Conservation (phyloP, 2,113 vertebrate genomes). For the Uria lomvia region DNA sequence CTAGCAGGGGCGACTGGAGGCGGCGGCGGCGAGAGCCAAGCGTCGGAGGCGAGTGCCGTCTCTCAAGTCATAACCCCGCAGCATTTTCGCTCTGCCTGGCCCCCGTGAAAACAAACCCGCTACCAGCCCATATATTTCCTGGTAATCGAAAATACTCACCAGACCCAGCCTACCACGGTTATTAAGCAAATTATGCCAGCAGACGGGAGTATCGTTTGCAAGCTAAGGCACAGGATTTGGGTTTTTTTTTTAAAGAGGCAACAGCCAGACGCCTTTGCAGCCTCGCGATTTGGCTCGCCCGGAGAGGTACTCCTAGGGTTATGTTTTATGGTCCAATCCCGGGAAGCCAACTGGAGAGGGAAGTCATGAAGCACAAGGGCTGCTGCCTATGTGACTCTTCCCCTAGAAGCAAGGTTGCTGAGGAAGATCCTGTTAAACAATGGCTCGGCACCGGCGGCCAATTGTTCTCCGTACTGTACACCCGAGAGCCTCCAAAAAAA, state of each 20-base stretch:
- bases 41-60: neutral
- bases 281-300: conserved; percentile 40
- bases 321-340: conserved; percentile 67
- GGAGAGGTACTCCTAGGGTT: conserved; percentile 45
- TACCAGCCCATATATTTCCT: conserved; percentile 67
- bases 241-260: neutral
- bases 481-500: neutral
- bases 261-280: conserved; percentile 5
- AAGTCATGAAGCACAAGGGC: conserved; percentile 65
- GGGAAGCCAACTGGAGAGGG: conserved; percentile 71
- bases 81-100: neutral
- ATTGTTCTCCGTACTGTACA: conserved; percentile 66
- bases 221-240: conserved; percentile 31
- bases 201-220: conserved; percentile 56
- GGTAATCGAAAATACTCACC: conserved; percentile 77
- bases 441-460: conserved; percentile 38
- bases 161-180: conserved; percentile 67
- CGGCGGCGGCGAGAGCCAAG: neutral
- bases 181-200: conserved; percentile 72
- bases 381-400: conserved; percentile 66
- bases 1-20: neutral
- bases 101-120: conserved; percentile 33
- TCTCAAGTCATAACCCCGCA: neutral
- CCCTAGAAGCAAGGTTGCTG: conserved; percentile 68
- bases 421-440: conserved; percentile 74